These are phyloP conservation scores for Jacana jacana DNA, from an alignment of 2,113 vertebrate species.

Conservation along the genomic window DNA sequence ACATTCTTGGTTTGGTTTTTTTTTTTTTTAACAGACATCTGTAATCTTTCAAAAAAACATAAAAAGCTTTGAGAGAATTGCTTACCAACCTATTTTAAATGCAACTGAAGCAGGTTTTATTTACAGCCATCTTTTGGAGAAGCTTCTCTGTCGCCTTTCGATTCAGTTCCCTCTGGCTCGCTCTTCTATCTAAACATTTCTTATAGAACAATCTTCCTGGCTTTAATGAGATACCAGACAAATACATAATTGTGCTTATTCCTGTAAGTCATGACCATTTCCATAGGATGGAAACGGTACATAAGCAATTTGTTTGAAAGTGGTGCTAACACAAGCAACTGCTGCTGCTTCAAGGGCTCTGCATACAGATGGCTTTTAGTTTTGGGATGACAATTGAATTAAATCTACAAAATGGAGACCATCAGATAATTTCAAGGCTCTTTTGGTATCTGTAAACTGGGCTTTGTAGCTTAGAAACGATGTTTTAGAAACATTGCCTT, in stretches of 20 bases:
- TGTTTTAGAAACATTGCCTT: background rate
- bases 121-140: background rate
- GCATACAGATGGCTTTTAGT: background rate
- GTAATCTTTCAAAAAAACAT: background rate
- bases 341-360: background rate
- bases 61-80: background rate
- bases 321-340: background rate
- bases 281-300: background rate
- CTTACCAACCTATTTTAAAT: background rate
- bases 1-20: background rate
- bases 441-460: background rate
- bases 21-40: background rate
- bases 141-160: background rate
- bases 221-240: background rate
- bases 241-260: background rate
- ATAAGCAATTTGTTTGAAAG: background rate
- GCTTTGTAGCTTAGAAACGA: background rate
- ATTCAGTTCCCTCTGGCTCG: background rate
- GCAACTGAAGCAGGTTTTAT: background rate
- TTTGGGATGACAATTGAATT: conserved; percentile 3
- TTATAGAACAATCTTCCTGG: background rate
- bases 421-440: background rate
- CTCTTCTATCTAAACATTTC: background rate
- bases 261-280: background rate
- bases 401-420: background rate